Base-by-base conservation (phyloP, 1,140 invertebrate species). In the Scaptomyza hsui region DNA sequence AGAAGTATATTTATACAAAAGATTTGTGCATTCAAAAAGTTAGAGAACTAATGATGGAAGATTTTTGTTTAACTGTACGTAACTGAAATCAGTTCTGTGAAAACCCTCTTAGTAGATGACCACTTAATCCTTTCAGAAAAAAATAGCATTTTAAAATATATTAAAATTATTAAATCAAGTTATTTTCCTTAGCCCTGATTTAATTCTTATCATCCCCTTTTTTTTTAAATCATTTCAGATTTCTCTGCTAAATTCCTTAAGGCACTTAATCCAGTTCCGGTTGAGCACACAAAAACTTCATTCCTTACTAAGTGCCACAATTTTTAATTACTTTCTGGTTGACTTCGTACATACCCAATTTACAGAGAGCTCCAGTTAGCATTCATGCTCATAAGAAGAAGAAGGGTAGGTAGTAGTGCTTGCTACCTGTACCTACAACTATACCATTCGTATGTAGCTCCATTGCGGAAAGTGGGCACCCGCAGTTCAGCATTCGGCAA, bases 401-500 rank as follows among this genome's bases (percentile, higher is more conserved):
- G 2, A 29, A 29, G 7, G 7, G 26, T 29, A 29, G 26, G 26
- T 7, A 29, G 6, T 29, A 2, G 9, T 29, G 76, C n/a, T n/a
- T n/a, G 45, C 12, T n/a, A 37, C 32, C 32, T 37, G n/a, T 37
- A 37, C 24, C 24, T 6, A 24, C 24, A n/a, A n/a, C 24, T 24
- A 24, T 24, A 24, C n/a, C 1, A 4, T 37, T 3, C n/a, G 32
- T 52, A 47, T 47, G 18, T 52, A 44, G 29, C 45, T 56, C 45
- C 39, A 65, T 26, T 52, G 47, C 39, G 39, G 26, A 47, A 56
- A 57, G 61, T 71, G 53, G 70, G 70, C 74, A 77, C 73, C 62
- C 69, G 73, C 69, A 56, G 74, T 57, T 73, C 10, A 41, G 55
- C 63, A 51, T 35, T 51, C 35, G 45, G 10, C 39, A 53, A 3